Evolutionary conservation across 2,888 invertebrate species (phyloP).

Genomic region (Ypsolopha scabrella): DNA sequence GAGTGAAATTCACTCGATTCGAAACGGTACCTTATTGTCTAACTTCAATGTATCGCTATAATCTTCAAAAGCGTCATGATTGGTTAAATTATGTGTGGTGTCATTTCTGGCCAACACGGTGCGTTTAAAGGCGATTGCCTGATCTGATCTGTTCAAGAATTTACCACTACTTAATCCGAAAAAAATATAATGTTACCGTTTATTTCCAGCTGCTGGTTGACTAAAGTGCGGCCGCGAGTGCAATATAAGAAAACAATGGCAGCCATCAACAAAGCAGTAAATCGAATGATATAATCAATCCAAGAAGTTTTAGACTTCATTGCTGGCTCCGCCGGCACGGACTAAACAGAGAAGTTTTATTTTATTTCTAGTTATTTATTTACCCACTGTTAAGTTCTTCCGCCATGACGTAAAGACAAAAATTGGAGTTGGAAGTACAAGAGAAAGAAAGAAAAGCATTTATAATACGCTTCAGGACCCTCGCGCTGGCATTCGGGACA

Average conservation of each 20-base stretch:
- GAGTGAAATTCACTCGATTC: too few relatives aligned
- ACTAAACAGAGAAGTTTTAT: conserved; percentile 25
- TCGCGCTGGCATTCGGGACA: conserved; percentile 21
- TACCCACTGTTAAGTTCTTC: conserved; percentile 42
- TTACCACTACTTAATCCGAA: too few relatives aligned
- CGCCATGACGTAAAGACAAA: conserved; percentile 20
- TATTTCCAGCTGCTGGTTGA: conserved; percentile 45
- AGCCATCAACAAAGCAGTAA: conserved; percentile 31
- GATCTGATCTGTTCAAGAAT: too few relatives aligned
- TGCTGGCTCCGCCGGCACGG: conserved; percentile 36
- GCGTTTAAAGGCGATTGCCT: too few relatives aligned
- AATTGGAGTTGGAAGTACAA: neutral
- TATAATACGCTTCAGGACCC: conserved; percentile 22
- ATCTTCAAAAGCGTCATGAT: too few relatives aligned
- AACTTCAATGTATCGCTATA: too few relatives aligned
- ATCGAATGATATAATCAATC: conserved; percentile 2
- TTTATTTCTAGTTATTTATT: conserved; percentile 38
- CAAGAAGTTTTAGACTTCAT: neutral
- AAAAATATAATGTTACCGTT: conserved; percentile 9
- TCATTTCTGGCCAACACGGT: too few relatives aligned
- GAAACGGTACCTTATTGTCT: too few relatives aligned
- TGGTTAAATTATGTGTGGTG: too few relatives aligned
- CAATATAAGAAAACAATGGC: conserved; percentile 39
- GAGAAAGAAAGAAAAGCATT: conserved; percentile 1
- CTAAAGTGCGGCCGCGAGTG: conserved; percentile 42